Conservation (phyloP, 2,797 vertebrate species). For the Delichon dasypus region DNA sequence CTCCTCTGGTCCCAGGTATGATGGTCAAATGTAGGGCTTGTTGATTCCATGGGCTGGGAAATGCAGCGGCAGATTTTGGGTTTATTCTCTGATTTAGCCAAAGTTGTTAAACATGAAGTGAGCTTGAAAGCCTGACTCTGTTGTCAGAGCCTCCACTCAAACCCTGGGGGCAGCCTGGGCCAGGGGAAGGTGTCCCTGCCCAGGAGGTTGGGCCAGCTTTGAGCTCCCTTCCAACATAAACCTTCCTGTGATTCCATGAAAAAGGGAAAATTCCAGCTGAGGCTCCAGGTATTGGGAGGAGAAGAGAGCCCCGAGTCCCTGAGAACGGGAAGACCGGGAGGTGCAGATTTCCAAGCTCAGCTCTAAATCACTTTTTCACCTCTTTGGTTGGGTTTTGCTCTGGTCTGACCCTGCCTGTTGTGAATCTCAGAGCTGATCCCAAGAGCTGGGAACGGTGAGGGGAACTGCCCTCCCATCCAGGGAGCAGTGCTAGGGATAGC, state of each 20-base stretch:
- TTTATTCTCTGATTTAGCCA: background rate
- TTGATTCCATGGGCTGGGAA: background rate
- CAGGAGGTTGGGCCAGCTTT: background rate
- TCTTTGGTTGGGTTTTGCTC: background rate
- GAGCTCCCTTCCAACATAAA: background rate
- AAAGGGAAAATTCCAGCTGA: background rate
- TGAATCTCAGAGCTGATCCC: background rate
- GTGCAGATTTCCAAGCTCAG: background rate
- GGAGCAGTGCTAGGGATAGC: background rate
- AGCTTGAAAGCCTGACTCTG: background rate
- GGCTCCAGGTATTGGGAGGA: background rate
- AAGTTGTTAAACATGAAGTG: background rate
- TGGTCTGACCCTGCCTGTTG: background rate
- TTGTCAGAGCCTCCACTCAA: background rate
- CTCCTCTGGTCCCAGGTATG: background rate
- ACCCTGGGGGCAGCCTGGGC: background rate
- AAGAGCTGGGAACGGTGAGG: background rate
- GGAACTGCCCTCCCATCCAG: background rate
- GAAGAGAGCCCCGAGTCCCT: background rate
- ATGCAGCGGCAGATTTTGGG: background rate
- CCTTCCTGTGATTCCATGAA: background rate
- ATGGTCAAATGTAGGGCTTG: accelerated
- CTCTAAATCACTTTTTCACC: background rate
- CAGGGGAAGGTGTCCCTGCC: background rate
- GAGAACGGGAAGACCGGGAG: background rate